These are phyloP conservation scores for Bufotes viridis DNA, from an alignment of 2,797 vertebrate genomes.

Conservation along the genomic window DNA sequence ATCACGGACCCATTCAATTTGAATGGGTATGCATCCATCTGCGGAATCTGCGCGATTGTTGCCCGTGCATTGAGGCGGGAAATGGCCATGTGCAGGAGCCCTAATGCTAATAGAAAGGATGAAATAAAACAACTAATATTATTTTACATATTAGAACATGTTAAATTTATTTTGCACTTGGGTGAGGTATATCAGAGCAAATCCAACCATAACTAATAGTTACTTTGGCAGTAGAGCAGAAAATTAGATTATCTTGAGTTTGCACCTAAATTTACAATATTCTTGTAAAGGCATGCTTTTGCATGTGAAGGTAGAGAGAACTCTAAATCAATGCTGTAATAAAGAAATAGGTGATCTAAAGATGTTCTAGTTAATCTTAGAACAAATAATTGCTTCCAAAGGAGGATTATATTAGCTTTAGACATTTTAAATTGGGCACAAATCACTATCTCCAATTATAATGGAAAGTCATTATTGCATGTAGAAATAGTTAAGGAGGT, in stretches of 20 bases:
- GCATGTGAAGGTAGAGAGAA: neutral
- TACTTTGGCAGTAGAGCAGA: slow-evolving; percentile 17
- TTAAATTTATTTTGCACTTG: slow-evolving; percentile 7
- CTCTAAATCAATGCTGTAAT: slow-evolving; percentile 13
- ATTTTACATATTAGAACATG: neutral
- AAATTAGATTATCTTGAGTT: slow-evolving; percentile 16
- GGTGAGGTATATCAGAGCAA: neutral
- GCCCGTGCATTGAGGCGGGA: too few species aligned
- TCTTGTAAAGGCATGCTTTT: slow-evolving; percentile 7
- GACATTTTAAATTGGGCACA: slow-evolving; percentile 29
- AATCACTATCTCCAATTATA: slow-evolving; percentile 32
- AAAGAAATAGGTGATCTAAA: slow-evolving; percentile 21
- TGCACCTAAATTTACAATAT: slow-evolving; percentile 14
- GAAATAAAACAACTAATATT: neutral
- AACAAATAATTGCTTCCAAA: slow-evolving; percentile 38
- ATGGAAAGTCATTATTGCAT: slow-evolving; percentile 1
- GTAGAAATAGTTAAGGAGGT: neutral
- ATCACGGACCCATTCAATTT: too few species aligned
- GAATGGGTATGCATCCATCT: too few species aligned
- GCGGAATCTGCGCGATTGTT: too few species aligned
- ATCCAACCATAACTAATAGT: slow-evolving; percentile 6
- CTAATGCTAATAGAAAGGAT: neutral
- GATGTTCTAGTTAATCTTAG: slow-evolving; percentile 21
- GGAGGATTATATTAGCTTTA: slow-evolving; percentile 25
- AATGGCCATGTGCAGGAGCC: too few species aligned